Evolutionary conservation across 2,888 invertebrate species (phyloP).

Genomic region (Spodoptera exigua): DNA sequence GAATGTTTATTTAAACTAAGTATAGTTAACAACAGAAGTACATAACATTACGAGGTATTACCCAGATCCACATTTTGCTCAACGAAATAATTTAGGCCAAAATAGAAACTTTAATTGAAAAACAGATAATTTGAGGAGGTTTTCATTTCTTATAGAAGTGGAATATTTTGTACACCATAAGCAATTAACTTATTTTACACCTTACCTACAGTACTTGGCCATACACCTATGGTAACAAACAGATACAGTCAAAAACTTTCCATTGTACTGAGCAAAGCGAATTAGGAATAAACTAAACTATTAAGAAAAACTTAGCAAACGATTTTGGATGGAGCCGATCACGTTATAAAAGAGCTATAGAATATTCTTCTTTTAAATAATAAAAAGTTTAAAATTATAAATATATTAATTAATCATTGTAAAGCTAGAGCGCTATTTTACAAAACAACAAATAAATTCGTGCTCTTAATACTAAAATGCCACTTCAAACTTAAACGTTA

Average conservation of each 20-base stretch:
- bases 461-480: slow-evolving; percentile 86
- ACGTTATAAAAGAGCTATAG: slow-evolving; percentile 60
- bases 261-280: slow-evolving; percentile 81
- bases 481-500: slow-evolving; percentile 68
- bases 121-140: slow-evolving; percentile 51
- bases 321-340: slow-evolving; percentile 79
- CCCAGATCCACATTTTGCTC: slow-evolving; percentile 58
- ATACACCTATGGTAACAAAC: slow-evolving; percentile 87
- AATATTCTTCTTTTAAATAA: slow-evolving; percentile 66
- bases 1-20: slow-evolving; percentile 60
- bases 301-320: slow-evolving; percentile 59
- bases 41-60: slow-evolving; percentile 65
- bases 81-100: slow-evolving; percentile 73
- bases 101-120: slow-evolving; percentile 60
- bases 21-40: slow-evolving; percentile 62
- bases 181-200: slow-evolving; percentile 77
- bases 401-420: slow-evolving; percentile 83
- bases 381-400: slow-evolving; percentile 70
- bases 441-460: slow-evolving; percentile 89
- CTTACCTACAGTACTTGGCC: slow-evolving; percentile 86
- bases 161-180: slow-evolving; percentile 81
- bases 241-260: slow-evolving; percentile 75
- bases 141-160: slow-evolving; percentile 59
- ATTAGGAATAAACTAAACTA: slow-evolving; percentile 56
- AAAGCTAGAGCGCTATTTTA: slow-evolving; percentile 81